Evolutionary conservation across 2,888 invertebrate genomes (phyloP).

Genomic region (Andrena minutula): DNA sequence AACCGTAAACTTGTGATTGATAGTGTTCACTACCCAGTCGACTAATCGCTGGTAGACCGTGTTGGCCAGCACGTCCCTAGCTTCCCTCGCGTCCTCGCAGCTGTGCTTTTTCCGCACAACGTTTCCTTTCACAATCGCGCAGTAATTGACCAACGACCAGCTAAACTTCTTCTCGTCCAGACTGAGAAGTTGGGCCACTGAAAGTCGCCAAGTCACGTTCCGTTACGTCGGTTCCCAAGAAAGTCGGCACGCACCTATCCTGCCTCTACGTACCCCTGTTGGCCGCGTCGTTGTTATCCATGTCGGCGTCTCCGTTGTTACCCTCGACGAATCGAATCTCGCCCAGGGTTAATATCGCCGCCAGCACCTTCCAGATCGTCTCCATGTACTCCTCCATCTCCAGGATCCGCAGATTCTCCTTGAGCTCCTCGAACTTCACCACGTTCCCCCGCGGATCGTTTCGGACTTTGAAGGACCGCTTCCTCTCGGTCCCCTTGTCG

Average conservation of each 20-base stretch:
- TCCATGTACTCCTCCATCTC: constrained; percentile 91
- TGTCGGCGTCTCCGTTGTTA: constrained; percentile 88
- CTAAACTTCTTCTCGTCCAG: constrained; percentile 93
- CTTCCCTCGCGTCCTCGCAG: constrained; percentile 92
- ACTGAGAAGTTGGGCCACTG: constrained; percentile 91
- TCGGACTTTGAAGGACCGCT: constrained; percentile 88
- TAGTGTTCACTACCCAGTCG: constrained; percentile 94
- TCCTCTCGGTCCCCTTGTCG: constrained; percentile 85
- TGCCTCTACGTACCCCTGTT: constrained; percentile 84
- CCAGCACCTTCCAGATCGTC: constrained; percentile 89
- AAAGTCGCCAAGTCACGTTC: constrained; percentile 11
- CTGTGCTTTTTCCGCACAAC: constrained; percentile 90
- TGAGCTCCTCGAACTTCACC: constrained; percentile 88
- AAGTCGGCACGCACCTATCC: background rate
- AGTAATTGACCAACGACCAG: constrained; percentile 95
- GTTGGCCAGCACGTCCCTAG: constrained; percentile 94
- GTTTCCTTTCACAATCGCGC: constrained; percentile 91
- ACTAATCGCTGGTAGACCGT: constrained; percentile 93
- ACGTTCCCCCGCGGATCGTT: constrained; percentile 89
- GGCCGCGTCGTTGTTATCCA: constrained; percentile 90
- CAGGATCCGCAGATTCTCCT: constrained; percentile 88
- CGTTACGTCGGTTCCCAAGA: background rate
- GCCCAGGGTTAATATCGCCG: constrained; percentile 92
- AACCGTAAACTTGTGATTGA: constrained; percentile 93
- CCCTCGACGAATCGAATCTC: constrained; percentile 92